A percentile compares a stretch with the other conserved stretches of the same genome.
Evolutionary conservation across 2,888 invertebrate genomes (phyloP).

Genomic region (Drosophila longiperda): DNA sequence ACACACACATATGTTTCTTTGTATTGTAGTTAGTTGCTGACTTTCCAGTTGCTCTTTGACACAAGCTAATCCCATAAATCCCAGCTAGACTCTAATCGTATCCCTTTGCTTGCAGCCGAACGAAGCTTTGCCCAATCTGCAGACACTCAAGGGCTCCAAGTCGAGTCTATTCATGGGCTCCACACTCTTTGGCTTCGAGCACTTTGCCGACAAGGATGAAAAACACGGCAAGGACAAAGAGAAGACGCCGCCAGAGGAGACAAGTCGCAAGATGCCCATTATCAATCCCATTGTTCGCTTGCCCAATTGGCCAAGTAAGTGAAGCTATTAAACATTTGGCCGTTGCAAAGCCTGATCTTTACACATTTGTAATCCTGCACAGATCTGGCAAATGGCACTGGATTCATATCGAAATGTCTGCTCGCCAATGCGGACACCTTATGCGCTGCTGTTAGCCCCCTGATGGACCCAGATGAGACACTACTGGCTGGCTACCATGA

Average conservation of each 20-base stretch:
- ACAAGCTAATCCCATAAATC: slow-evolving; percentile 34
- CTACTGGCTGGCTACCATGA: slow-evolving; percentile 95
- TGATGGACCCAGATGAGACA: slow-evolving; percentile 96
- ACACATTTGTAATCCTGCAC: not conserved
- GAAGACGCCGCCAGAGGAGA: slow-evolving; percentile 84
- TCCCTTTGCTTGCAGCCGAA: slow-evolving; percentile 81
- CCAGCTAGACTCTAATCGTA: slow-evolving; percentile 43
- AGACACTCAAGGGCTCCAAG: slow-evolving; percentile 87
- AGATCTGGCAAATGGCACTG: slow-evolving; percentile 88
- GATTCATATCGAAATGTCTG: slow-evolving; percentile 97
- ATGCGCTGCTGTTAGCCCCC: slow-evolving; percentile 97
- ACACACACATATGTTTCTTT: slow-evolving; percentile 75
- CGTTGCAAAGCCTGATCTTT: not conserved
- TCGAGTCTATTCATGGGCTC: slow-evolving; percentile 86
- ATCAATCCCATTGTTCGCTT: slow-evolving; percentile 95
- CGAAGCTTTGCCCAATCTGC: slow-evolving; percentile 85
- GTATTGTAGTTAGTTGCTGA: slow-evolving; percentile 82
- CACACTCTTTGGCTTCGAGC: slow-evolving; percentile 82
- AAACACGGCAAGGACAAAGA: slow-evolving; percentile 82
- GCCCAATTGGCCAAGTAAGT: slow-evolving; percentile 94
- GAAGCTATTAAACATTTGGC: not conserved
- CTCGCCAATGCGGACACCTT: slow-evolving; percentile 98
- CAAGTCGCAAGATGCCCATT: slow-evolving; percentile 91
- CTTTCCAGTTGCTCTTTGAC: slow-evolving; percentile 79
- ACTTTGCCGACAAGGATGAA: slow-evolving; percentile 83